Base-by-base conservation (phyloP, 2,888 invertebrate species). In the Drosophila formosana region DNA sequence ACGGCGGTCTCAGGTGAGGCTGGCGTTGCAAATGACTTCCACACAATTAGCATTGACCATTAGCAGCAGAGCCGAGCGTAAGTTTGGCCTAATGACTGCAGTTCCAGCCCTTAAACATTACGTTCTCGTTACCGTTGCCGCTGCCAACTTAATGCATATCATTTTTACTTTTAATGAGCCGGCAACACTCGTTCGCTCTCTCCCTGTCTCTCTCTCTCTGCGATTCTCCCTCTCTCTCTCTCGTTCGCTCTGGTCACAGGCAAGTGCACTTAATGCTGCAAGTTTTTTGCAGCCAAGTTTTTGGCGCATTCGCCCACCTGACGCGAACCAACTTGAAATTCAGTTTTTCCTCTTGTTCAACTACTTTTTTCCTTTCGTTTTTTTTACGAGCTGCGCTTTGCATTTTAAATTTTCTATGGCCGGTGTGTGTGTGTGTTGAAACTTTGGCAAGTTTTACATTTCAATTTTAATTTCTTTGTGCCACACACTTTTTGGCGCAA, bases 11-110 rank as follows among this genome's bases (percentile, higher is more conserved):
- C 47, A 49, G 69, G 55, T 56, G 41, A 39, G 50, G 49, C 25
- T 18, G n/a, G 68, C 69, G 73, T 68, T 66, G 34, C 67, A 67
- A 82, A 85, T 85, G 88, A 67, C 67, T 88, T 88, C 71, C 74
- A 75, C 71, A 74, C 88, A 89, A 85, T 85, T 85, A 85, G 87
- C 87, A 78, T 81, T 87, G 87, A 87, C 84, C 84, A 86, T 88
- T 84, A 76, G 69, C 56, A 58, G 30, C n/a, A 39, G 34, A 13
- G 43, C 23, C 23, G 41, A 13, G 28, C 57, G 50, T 43, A 73
- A 73, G 75, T 78, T 80, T 80, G 72, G 74, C 69, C 77, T 83
- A 88, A 88, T 83, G 83, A 83, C 77, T 79, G 69, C 75, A 51
- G 57, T 69, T 68, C 50, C 61, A 61, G 82, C 52, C 75, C 79